Evolutionary conservation across 1,140 invertebrate species (phyloP), one percentile per base, ranked within the genome.

Genomic region (Sinonovacula constricta): DNA sequence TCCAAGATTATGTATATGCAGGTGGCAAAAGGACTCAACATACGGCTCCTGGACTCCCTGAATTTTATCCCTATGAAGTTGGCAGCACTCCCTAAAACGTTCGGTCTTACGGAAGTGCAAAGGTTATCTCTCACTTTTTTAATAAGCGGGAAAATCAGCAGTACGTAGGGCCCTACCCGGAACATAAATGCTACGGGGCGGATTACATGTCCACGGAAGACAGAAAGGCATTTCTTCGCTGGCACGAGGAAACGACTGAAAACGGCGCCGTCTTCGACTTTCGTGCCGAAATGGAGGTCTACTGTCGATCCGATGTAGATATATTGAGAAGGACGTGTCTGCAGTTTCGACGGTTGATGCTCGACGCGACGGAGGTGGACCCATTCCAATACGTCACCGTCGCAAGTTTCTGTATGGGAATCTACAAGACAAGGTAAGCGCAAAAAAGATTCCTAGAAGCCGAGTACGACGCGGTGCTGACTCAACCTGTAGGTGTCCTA

Each of bases 181-280:
- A 57, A 14, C 10, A 7, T 10, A 57, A 22, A 24, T 10, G 7
- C 24, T 57, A 57, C 54, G 54, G 15, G 15, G 10, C 54, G 24
- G 26, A 57, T 54, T 45, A 7, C 28, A 76, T 82, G 68, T 14
- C 28, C 12, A 12, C 28, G 15, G 30, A 59, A 59, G 24, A 76
- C 22, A 39, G 63, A 54, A 36, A 31, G 5, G 28, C 60, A 45
- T 24, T 80, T 63, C 22, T 57, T 14, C 22, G n/a, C 22, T 81
- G 81, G 81, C 34, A 74, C 15, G 28, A 51, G 15, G 36, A 31
- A 4, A 59, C 66, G 51, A 74, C 66, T 10, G 18, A 7, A 10
- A 45, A 18, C 39, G 53, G 56, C 22, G 62, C 63, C 34, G 36
- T 71, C 10, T 81, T 83, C 39, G 67, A 81, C 45, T 78, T 81